These are phyloP conservation scores for Metallyticus violacea DNA, from an alignment of 2,888 invertebrate genomes.

Conservation along the genomic window DNA sequence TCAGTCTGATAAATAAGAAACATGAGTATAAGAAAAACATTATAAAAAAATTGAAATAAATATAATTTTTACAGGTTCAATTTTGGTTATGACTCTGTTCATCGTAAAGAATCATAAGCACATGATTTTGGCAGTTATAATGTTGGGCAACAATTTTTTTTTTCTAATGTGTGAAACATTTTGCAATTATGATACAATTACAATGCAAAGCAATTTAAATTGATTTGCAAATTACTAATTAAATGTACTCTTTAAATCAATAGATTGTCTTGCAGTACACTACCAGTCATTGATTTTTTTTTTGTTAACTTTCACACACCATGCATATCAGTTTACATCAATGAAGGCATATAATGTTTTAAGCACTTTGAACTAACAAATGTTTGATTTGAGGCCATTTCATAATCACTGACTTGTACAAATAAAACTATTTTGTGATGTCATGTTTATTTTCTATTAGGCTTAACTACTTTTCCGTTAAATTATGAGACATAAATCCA, in stretches of 20 bases:
- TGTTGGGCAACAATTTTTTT: background rate
- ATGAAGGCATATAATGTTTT: background rate
- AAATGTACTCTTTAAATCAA: background rate
- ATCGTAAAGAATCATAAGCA: background rate
- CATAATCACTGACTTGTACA: background rate
- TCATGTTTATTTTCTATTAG: background rate
- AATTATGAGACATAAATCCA: background rate
- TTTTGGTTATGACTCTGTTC: background rate
- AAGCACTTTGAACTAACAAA: background rate
- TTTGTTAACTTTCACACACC: background rate
- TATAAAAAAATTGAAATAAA: background rate
- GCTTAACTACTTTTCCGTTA: background rate
- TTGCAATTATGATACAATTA: background rate
- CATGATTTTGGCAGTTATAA: background rate
- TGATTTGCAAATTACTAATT: background rate
- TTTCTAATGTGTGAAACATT: background rate
- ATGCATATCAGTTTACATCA: background rate
- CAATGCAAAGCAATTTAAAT: background rate
- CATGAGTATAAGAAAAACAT: background rate
- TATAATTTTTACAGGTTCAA: background rate
- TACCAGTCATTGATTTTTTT: background rate
- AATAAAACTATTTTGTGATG: background rate
- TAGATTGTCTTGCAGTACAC: background rate
- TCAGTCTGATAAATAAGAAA: background rate
- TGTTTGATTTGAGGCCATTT: background rate